Evolutionary conservation across 1,140 invertebrate genomes (phyloP), one percentile per base, ranked within the genome.

Genomic region (Pogonomyrmex californicus): DNA sequence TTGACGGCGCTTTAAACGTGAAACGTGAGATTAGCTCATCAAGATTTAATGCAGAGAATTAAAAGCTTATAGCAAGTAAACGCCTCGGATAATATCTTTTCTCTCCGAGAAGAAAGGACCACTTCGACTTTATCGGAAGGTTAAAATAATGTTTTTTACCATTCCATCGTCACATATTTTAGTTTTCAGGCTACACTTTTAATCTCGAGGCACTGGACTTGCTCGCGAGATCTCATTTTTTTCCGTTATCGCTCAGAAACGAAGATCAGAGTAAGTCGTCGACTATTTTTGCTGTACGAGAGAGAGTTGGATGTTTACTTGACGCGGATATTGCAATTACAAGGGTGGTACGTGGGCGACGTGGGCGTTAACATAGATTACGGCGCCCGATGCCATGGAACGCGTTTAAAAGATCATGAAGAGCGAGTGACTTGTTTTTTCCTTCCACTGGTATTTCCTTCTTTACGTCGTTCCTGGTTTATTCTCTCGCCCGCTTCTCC

Each of bases 321-420:
- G 49, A 70, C 30, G 79, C 41, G 36, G 62, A 49, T 73, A 36
- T 41, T 14, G 62, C 81, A 75, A 66, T 75, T 65, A 86, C 81
- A 56, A 6, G 54, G 41, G 33, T 51, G 47, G 33, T 56, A 56
- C 36, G 38, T 76, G 71, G 60, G 76, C 12, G 65, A 23, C 73
- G 38, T 41, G 14, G 38, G 66, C 51, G 78, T 86, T 76, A 51
- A 47, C 33, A 14, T n/a, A 33, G 41, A n/a, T 38, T 41, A 23
- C 23, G 23, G 65, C 23, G 56, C 14, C 12, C 38, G 41, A 56
- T 71, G 23, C 44, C 54, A 30, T 12, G 63, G 33, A 41, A 38
- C 71, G 33, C 6, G 86, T 38, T 85, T 89, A 79, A 83, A 68
- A 56, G 82, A 54, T 54, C 88, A 70, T 79, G 88, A 86, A 88